Evolutionary conservation across 2,113 vertebrate genomes (phyloP).

Genomic region (Oreocharis arfaki): DNA sequence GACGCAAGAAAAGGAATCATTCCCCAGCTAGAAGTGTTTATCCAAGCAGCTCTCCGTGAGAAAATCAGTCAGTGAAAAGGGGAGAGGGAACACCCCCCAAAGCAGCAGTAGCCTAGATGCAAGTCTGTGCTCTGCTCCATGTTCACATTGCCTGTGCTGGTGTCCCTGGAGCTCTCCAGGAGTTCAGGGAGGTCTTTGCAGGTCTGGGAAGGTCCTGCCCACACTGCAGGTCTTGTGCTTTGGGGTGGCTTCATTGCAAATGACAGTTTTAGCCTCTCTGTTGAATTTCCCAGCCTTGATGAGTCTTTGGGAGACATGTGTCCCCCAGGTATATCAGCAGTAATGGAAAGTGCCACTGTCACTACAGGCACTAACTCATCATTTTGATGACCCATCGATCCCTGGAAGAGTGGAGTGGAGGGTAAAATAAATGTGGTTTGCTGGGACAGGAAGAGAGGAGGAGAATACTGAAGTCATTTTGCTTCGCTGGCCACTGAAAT

Average conservation of each 20-base stretch:
- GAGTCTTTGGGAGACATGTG: constrained; percentile 46
- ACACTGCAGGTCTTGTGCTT: neutral
- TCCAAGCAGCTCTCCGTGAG: neutral
- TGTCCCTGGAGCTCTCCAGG: neutral
- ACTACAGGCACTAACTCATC: constrained; percentile 55
- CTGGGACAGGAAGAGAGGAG: neutral
- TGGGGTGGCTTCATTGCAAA: neutral
- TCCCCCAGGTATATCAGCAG: constrained; percentile 42
- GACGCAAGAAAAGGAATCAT: neutral
- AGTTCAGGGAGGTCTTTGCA: neutral
- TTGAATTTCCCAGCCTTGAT: constrained; percentile 34
- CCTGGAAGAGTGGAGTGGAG: neutral
- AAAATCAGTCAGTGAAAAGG: neutral
- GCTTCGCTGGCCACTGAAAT: neutral
- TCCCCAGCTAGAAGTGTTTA: neutral
- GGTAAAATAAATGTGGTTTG: constrained; percentile 24
- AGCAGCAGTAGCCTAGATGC: neutral
- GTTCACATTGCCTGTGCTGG: rapidly evolving
- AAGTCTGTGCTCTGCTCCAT: neutral
- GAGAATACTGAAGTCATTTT: neutral
- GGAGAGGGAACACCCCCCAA: neutral
- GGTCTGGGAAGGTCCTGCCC: neutral
- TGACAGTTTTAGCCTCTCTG: neutral
- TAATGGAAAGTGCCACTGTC: constrained; percentile 63
- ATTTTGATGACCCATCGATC: constrained; percentile 52